phyloP scores from a whole-genome alignment of 2,888 invertebrate genomes.

The Aphidius colemani region DNA sequence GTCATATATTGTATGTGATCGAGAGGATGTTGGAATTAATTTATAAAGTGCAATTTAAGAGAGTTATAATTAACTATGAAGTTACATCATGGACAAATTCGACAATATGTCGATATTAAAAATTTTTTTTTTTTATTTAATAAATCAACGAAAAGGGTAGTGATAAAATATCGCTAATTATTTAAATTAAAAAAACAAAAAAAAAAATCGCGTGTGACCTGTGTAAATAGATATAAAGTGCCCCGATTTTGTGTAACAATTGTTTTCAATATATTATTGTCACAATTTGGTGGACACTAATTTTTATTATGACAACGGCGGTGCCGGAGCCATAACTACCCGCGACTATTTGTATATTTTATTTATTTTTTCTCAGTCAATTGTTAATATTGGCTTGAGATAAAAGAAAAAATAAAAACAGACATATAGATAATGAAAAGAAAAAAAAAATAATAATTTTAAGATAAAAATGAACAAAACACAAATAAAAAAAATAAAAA shows the following conservation, averaged over 20 bases:
- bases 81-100: constrained; percentile 1
- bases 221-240: constrained; percentile 29
- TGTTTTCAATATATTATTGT: constrained; percentile 16
- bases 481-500: constrained; percentile 5
- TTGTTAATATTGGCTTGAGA: not conserved
- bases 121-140: not conserved
- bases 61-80: constrained; percentile 21
- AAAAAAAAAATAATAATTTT: not conserved
- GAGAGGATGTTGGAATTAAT: constrained; percentile 10
- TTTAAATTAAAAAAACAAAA: constrained; percentile 7
- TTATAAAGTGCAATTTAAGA: constrained; percentile 49
- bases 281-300: constrained; percentile 15
- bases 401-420: not conserved
- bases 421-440: not conserved
- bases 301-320: not conserved
- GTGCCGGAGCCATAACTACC: constrained; percentile 1
- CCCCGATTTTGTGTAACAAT: constrained; percentile 15
- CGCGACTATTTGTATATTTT: constrained; percentile 15
- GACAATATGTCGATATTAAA: constrained; percentile 1
- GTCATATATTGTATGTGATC: too few species aligned
- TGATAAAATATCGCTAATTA: constrained; percentile 9
- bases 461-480: not conserved
- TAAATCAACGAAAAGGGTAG: not conserved
- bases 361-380: not conserved
- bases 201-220: constrained; percentile 24